These are phyloP conservation scores for Poeciliopsis retropinna DNA, from an alignment of 2,113 vertebrate genomes.

Conservation along the genomic window DNA sequence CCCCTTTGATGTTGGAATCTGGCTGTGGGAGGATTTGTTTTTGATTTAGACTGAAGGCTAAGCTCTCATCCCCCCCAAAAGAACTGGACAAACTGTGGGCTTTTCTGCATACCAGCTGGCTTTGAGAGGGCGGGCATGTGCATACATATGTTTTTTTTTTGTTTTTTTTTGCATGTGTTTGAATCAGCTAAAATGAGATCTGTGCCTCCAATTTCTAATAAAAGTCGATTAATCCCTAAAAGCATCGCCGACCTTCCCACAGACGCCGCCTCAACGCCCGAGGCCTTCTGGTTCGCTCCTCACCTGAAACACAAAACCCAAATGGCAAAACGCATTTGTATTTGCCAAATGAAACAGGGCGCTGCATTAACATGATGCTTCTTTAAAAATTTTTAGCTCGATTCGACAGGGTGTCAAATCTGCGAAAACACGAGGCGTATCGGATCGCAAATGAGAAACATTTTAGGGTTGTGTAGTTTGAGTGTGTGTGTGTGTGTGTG, in stretches of 20 bases:
- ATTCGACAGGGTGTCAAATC: constrained; percentile 69
- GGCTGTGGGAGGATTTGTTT: constrained; percentile 54
- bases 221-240: constrained; percentile 62
- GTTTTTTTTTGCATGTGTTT: constrained; percentile 12
- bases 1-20: constrained; percentile 58
- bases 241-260: constrained; percentile 29
- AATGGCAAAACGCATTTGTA: constrained; percentile 41
- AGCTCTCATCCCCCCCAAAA: constrained; percentile 45
- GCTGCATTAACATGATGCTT: constrained; percentile 66
- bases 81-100: constrained; percentile 59
- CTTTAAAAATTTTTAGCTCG: constrained; percentile 54
- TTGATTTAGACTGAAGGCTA: constrained; percentile 44
- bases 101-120: constrained; percentile 40
- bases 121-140: constrained; percentile 24
- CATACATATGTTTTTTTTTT: constrained; percentile 29
- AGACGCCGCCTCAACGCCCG: constrained; percentile 44
- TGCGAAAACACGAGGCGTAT: constrained; percentile 53
- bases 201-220: constrained; percentile 34
- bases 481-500: constrained; percentile 8
- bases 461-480: constrained; percentile 18
- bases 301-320: constrained; percentile 41
- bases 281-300: constrained; percentile 27
- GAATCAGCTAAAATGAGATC: constrained; percentile 31
- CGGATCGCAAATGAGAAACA: constrained; percentile 65
- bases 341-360: constrained; percentile 67